Base-by-base conservation (phyloP, 2,113 vertebrate species). In the Mesitornis unicolor region DNA sequence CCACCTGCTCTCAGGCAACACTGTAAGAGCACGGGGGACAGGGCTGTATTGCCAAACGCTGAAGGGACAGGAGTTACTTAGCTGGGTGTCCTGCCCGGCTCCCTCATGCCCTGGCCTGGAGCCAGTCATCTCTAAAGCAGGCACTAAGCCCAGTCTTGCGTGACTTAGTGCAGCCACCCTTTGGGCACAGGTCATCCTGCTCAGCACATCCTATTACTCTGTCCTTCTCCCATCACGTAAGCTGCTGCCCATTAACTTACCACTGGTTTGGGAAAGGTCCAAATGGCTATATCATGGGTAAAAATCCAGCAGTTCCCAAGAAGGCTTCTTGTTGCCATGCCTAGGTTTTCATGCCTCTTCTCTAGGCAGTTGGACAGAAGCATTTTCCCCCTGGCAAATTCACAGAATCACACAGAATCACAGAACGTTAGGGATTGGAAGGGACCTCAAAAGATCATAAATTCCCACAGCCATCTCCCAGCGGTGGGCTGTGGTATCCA, bases 11-110 rank as follows among this genome's bases (percentile, higher is more conserved):
- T 19, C 26, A 16, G 53, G 28, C 19, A 43, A 47, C 65, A 54
- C 36, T 60, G 54, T 38, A 16, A 56, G 63, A 42, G 31, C 1
- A 1, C 12, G 0, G 0, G 47, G 63, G 47, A 36, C 8, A 10
- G 57, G 21, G 42, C 10, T n/a, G 2, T 25, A 16, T 2, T n/a
- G 11, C 11, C 57, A 14, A 38, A 35, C n/a, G 33, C 33, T 6
- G 40, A 60, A 65, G 35, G 59, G 42, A 11, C 35, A 45, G 35
- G 28, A 42, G 17, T 5, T 33, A 47, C 24, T 43, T 35, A 60
- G 42, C 8, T 2, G 8, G 10, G 31, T 40, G 64, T 43, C n/a
- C n/a, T 64, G 59, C 40, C 54, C 11, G 2, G 40, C 14, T 61
- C 22, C 17, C 21, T 64, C 22, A 4, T 63, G 50, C n/a, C 36